Conservation (phyloP, 2,888 invertebrate genomes). For the Theretra japonica region DNA sequence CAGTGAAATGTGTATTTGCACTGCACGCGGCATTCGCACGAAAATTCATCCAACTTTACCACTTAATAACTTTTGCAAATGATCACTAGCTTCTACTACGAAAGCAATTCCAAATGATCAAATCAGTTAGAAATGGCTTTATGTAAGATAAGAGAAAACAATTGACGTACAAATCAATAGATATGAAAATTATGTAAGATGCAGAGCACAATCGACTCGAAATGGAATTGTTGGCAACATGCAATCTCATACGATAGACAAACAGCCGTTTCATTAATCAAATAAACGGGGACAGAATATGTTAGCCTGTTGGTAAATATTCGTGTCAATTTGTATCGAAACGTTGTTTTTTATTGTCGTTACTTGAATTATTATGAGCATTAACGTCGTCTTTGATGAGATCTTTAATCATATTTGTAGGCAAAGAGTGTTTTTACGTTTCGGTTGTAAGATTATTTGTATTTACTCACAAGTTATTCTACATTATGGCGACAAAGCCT, state of each 20-base stretch:
- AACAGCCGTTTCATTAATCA: slow-evolving; percentile 68
- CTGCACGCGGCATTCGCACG: neutral
- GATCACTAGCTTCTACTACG: neutral
- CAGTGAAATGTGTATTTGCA: neutral
- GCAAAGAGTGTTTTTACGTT: neutral
- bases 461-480: neutral
- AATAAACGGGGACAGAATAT: slow-evolving; percentile 57
- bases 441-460: neutral
- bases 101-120: slow-evolving; percentile 2
- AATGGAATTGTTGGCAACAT: slow-evolving; percentile 41
- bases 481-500: neutral
- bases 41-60: too few relatives aligned
- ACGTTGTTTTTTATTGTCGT: neutral
- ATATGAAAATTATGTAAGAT: slow-evolving; percentile 38
- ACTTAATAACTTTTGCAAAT: neutral
- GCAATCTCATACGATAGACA: slow-evolving; percentile 46
- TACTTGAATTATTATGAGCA: neutral
- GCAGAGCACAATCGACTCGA: slow-evolving; percentile 30
- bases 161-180: slow-evolving; percentile 34
- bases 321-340: slow-evolving; percentile 26
- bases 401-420: slow-evolving; percentile 3
- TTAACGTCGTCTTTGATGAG: neutral
- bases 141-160: slow-evolving; percentile 20
- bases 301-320: slow-evolving; percentile 42
- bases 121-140: neutral